A percentile compares a stretch with the other conserved stretches of the same genome.
Evolutionary conservation across 1,140 invertebrate genomes (phyloP).

Genomic region (Cryptotermes secundus): DNA sequence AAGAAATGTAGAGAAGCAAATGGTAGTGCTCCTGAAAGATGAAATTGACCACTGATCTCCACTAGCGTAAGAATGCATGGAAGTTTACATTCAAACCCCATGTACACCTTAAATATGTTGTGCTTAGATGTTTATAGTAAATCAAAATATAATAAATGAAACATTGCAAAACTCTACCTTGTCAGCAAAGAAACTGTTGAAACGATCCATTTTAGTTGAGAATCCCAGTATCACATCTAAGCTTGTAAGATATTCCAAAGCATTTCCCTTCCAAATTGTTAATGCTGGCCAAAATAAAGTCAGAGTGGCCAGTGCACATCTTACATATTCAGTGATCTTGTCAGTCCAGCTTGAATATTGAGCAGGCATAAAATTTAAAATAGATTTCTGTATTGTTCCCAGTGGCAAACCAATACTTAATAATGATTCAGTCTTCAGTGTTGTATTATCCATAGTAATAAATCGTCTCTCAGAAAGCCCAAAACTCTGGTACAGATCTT

Average conservation of each 20-base stretch:
- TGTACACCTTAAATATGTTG: not conserved
- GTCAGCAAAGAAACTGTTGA: conserved; percentile 8
- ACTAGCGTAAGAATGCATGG: not conserved
- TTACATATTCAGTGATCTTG: not conserved
- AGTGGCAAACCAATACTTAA: not conserved
- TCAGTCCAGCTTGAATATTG: not conserved
- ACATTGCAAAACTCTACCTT: not conserved
- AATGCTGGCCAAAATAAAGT: not conserved
- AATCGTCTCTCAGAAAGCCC: not conserved
- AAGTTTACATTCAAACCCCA: not conserved
- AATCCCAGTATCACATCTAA: not conserved
- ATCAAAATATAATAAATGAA: not conserved
- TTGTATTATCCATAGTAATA: not conserved
- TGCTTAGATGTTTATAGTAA: not conserved
- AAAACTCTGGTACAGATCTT: not conserved
- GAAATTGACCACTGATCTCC: too few relatives aligned
- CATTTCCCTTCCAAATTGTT: not conserved
- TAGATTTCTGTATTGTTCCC: not conserved
- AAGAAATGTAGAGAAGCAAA: too few relatives aligned
- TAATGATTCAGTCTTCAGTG: not conserved
- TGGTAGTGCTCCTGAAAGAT: too few relatives aligned
- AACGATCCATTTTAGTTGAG: not conserved
- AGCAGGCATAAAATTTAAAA: not conserved
- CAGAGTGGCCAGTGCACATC: not conserved
- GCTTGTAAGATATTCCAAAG: not conserved